Base-by-base conservation (phyloP, 2,113 vertebrate genomes). In the Mustelus asterias region DNA sequence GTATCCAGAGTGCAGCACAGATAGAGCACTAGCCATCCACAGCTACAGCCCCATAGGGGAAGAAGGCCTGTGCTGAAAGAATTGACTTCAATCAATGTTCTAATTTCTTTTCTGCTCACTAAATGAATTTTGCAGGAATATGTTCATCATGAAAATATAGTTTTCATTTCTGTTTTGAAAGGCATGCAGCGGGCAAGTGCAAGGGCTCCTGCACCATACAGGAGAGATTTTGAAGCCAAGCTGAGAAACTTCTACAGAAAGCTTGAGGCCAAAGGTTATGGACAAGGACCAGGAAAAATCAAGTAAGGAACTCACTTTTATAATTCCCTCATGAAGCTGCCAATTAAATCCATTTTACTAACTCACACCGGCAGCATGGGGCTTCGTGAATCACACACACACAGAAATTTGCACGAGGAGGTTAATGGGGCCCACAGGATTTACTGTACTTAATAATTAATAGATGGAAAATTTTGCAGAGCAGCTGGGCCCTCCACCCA, bases 201-300 rank as follows among this genome's bases (percentile, higher is more conserved):
- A 96, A 98, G 99, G 96, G 99, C 99, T 69, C 99, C 99, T 20
- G 99, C 99, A 96, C 99, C 99, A 0, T 99, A 99, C 96, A 98
- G 99, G 96, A 98, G 99, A 97, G 99, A 99, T 97, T 99, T 99
- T 67, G 99, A 99, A 97, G 99, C 99, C 96, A 99, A 99, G 97
- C 98, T 99, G 63, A 98, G 99, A 96, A 99, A 99, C 97, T 99
- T 99, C 97, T 99, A 99, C 97, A 98, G 99, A 97, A 99, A 99
- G 97, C 97, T 99, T 96, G 99, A 99, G 97, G 99, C 98, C 96
- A 99, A 99, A 98, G 99, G 99, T 90, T 99, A 99, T 96, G 99
- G 99, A 37, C 99, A 99, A 96, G 99, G 99, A 94, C 99, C 99
- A 48, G 99, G 99, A 92, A 99, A 99, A 98, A 99, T 99, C 96